Conservation (phyloP, 2,888 invertebrate species). For the Neoascia interrupta region DNA sequence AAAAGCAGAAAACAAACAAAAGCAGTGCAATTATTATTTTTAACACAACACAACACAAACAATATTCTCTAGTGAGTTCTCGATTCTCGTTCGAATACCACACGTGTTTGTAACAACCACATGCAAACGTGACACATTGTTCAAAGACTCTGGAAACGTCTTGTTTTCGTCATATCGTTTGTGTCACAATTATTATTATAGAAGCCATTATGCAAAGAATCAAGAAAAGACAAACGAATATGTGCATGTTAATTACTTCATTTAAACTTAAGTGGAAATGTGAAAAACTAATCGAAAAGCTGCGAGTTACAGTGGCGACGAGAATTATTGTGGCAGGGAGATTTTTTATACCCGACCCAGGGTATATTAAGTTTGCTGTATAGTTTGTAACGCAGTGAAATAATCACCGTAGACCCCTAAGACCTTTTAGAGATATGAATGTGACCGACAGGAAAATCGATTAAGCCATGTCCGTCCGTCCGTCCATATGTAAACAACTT, state of each 20-base stretch:
- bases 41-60: background rate
- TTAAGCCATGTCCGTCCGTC: too few species aligned
- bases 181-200: conserved; percentile 36
- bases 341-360: too few species aligned
- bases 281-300: conserved; percentile 13
- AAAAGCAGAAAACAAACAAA: conserved; percentile 6
- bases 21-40: background rate
- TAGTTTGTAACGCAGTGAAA: too few species aligned
- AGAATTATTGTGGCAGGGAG: too few species aligned
- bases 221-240: conserved; percentile 5
- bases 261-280: conserved; percentile 17
- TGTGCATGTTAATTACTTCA: conserved; percentile 45
- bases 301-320: background rate
- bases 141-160: conserved; percentile 16
- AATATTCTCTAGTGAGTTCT: background rate
- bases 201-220: conserved; percentile 15
- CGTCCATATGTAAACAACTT: too few species aligned
- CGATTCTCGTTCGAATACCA: background rate
- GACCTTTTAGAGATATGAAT: too few species aligned
- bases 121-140: conserved; percentile 54
- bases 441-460: too few species aligned
- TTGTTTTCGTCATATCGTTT: conserved; percentile 21
- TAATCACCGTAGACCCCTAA: too few species aligned
- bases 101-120: conserved; percentile 24
- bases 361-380: too few species aligned